These are phyloP conservation scores for Chrysomela aeneicollis DNA, from an alignment of 2,888 invertebrate species.

Conservation along the genomic window DNA sequence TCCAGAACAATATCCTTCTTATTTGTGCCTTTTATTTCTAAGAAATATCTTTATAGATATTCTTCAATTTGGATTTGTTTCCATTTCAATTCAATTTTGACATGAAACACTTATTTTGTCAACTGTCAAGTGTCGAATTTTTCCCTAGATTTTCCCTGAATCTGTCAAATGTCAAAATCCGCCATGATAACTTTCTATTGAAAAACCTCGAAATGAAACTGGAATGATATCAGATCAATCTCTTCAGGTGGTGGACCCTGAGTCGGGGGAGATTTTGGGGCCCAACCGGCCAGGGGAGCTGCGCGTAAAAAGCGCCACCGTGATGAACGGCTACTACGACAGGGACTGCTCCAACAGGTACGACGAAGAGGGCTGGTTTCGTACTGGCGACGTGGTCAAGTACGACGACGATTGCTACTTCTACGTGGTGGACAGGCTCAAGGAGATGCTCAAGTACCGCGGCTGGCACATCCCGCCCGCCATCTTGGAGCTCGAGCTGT, in stretches of 20 bases:
- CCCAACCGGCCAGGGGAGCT: slow-evolving; percentile 64
- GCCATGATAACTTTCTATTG: too few species aligned
- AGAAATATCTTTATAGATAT: too few species aligned
- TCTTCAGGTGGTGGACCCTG: slow-evolving; percentile 49
- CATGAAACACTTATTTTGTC: too few species aligned
- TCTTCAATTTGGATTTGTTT: too few species aligned
- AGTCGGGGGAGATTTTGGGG: slow-evolving; percentile 47
- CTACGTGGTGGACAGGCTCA: slow-evolving; percentile 63
- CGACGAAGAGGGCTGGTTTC: slow-evolving; percentile 62
- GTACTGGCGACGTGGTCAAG: slow-evolving; percentile 64
- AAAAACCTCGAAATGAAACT: too few species aligned
- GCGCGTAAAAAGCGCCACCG: slow-evolving; percentile 59
- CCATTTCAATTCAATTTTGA: too few species aligned
- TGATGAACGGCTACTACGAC: slow-evolving; percentile 63
- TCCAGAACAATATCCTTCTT: too few species aligned
- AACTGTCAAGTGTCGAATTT: too few species aligned
- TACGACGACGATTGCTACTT: slow-evolving; percentile 63
- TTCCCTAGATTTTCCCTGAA: too few species aligned
- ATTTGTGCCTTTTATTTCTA: too few species aligned
- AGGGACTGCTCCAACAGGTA: slow-evolving; percentile 60
- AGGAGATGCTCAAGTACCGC: slow-evolving; percentile 64
- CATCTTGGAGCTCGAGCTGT: slow-evolving; percentile 49
- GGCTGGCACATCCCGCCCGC: slow-evolving; percentile 62
- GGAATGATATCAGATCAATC: too few species aligned
- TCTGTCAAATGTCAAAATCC: too few species aligned